Evolutionary conservation across 2,888 invertebrate genomes (phyloP).

Genomic region (Panzeria rudis): DNA sequence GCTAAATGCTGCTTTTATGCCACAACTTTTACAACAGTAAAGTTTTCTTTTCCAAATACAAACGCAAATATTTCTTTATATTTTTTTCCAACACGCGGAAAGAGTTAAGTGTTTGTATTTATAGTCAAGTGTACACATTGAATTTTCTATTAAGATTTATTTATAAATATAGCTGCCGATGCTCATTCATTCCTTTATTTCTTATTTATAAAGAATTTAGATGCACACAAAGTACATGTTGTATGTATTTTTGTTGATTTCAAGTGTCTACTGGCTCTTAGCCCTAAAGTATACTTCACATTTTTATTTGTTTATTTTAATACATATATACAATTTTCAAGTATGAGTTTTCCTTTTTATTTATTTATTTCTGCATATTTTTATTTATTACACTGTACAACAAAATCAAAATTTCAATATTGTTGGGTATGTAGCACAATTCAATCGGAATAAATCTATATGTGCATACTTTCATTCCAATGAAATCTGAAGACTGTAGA

Average conservation of each 20-base stretch:
- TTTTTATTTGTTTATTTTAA: slow-evolving; percentile 39
- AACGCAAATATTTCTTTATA: no score
- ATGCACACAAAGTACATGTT: slow-evolving; percentile 1
- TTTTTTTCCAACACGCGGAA: slow-evolving; percentile 38
- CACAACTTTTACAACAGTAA: slow-evolving; percentile 43
- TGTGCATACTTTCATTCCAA: no score
- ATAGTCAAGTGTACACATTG: slow-evolving; percentile 44
- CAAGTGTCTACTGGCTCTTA: slow-evolving; percentile 41
- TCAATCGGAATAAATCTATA: no score
- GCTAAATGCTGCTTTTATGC: slow-evolving; percentile 52
- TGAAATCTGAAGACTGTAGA: no score
- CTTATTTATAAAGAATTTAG: background rate
- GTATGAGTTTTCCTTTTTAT: slow-evolving; percentile 26
- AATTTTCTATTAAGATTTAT: slow-evolving; percentile 50
- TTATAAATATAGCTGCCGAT: slow-evolving; percentile 35
- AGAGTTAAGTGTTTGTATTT: slow-evolving; percentile 51
- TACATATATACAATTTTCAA: slow-evolving; percentile 10
- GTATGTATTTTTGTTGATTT: slow-evolving; percentile 28
- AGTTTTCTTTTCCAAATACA: slow-evolving; percentile 23
- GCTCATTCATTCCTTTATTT: slow-evolving; percentile 16
- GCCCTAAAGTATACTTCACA: slow-evolving; percentile 61
- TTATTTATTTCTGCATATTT: slow-evolving; percentile 30
- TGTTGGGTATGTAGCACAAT: no score
- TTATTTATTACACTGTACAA: background rate
- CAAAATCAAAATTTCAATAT: no score